Conservation (phyloP, 2,113 vertebrate species). For the Otis tarda region DNA sequence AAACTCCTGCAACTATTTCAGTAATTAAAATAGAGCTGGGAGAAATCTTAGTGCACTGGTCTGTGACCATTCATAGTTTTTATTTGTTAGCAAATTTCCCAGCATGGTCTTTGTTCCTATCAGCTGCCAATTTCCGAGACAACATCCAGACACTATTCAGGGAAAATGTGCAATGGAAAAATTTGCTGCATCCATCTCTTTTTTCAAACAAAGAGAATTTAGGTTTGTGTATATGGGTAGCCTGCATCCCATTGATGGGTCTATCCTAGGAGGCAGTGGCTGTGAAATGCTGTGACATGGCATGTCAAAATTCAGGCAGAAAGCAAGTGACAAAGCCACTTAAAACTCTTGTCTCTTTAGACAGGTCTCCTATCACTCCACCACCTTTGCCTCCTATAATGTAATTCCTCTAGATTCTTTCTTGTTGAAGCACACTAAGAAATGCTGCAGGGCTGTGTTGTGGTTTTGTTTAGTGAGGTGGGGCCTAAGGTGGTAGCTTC, state of each 20-base stretch:
- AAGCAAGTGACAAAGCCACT: neutral
- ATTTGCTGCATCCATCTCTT: neutral
- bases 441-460: neutral
- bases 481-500: no score
- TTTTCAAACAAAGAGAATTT: neutral
- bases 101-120: neutral
- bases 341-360: neutral
- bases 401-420: neutral
- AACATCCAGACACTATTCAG: neutral
- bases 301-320: neutral
- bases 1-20: neutral
- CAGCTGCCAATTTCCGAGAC: neutral
- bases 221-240: neutral
- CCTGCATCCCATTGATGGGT: neutral
- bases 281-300: neutral
- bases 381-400: neutral
- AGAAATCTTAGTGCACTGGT: neutral
- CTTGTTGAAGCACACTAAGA: neutral
- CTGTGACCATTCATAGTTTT: neutral
- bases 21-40: neutral
- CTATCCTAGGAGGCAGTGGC: neutral
- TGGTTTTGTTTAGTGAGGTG: no score
- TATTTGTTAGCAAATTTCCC: neutral
- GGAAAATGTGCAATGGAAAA: neutral
- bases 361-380: neutral